Percentiles rank a stretch among this genome's conserved stretches.
phyloP scores from a whole-genome alignment of 2,797 vertebrate species.

The Sparus aurata region DNA sequence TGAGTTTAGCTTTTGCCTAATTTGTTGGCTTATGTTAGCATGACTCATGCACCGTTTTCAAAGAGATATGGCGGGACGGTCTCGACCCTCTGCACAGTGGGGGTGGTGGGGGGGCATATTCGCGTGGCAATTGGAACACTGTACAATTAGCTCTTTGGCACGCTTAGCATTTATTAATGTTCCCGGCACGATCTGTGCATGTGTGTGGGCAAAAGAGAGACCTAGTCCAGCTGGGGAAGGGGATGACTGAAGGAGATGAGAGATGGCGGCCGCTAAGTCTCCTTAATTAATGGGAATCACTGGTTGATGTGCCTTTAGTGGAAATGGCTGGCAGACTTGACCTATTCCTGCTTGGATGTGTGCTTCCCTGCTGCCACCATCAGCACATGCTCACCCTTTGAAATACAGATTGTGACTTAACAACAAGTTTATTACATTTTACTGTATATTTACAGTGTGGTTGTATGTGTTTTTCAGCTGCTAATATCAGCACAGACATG shows the following conservation, averaged over 20 bases:
- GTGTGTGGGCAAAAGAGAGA: not conserved
- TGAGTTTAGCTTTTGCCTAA: not conserved
- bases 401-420: constrained; percentile 5
- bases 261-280: not conserved
- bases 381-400: constrained; percentile 7
- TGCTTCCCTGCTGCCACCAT: constrained; percentile 5
- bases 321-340: not conserved
- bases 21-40: not conserved
- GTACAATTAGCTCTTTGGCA: not conserved
- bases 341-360: not conserved
- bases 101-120: not conserved
- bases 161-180: not conserved
- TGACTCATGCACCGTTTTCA: too few species aligned
- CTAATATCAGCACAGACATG: constrained; percentile 43
- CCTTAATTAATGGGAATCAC: not conserved
- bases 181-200: not conserved
- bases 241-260: not conserved
- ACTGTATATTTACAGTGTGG: constrained; percentile 13
- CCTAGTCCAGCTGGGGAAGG: not conserved
- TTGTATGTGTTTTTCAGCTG: constrained; percentile 35
- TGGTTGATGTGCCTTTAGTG: not conserved
- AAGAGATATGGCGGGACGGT: too few species aligned
- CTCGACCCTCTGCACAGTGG: too few species aligned
- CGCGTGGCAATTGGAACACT: not conserved
- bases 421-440: not conserved